A percentile compares a stretch with the other conserved stretches of the same genome.
These are phyloP conservation scores for Trachemys scripta DNA, from an alignment of 2,113 vertebrate species.

Conservation along the genomic window DNA sequence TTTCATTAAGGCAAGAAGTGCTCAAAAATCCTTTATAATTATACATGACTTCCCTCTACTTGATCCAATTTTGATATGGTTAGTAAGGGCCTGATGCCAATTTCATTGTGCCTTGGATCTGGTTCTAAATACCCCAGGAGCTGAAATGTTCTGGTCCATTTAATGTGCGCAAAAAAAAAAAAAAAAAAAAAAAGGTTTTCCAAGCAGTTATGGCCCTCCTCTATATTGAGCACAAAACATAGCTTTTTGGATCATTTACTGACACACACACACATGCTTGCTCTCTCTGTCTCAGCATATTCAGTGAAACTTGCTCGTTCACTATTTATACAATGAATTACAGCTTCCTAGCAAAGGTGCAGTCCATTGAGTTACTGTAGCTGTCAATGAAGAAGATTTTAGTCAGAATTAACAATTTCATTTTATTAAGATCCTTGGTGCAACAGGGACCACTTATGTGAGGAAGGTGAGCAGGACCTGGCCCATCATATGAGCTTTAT, in stretches of 20 bases:
- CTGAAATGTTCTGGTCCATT: not conserved
- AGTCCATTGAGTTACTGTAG: not conserved
- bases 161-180: not conserved
- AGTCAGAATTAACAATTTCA: not conserved
- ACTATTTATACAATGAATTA: not conserved
- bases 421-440: not conserved
- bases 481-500: not conserved
- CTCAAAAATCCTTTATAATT: not conserved
- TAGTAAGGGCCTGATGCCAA: not conserved
- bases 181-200: not conserved
- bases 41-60: not conserved
- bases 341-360: not conserved
- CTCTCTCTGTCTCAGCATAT: not conserved
- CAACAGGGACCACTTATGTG: fast-evolving
- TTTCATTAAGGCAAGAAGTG: not conserved
- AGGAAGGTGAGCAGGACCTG: not conserved
- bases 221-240: not conserved
- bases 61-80: not conserved
- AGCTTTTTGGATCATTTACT: not conserved
- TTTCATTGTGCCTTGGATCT: not conserved
- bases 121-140: not conserved
- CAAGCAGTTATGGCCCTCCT: not conserved
- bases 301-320: not conserved
- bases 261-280: not conserved
- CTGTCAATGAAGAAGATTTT: not conserved